phyloP scores from a whole-genome alignment of 1,140 invertebrate species.

The Drosophila prosaltans region DNA sequence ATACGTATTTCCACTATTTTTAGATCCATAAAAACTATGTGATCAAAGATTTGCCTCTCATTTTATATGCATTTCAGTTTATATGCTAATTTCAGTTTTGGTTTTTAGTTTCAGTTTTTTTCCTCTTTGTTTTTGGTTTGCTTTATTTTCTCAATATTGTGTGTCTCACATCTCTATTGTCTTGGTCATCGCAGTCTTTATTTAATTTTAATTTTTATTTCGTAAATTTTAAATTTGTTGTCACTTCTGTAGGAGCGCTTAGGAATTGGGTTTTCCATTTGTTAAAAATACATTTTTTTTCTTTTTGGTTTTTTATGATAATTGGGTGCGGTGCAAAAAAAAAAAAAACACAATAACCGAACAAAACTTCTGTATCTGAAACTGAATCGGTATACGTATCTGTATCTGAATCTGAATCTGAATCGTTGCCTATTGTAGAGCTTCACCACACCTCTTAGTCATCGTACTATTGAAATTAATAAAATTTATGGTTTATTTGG shows the following conservation, averaged over 20 bases:
- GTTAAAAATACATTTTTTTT: conserved; percentile 6
- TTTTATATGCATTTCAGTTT: conserved; percentile 72
- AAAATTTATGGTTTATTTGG: conserved; percentile 78
- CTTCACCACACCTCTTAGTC: conserved; percentile 33
- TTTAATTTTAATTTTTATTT: conserved; percentile 82
- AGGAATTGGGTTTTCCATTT: conserved; percentile 63
- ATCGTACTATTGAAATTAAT: conserved; percentile 69
- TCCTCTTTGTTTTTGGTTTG: conserved; percentile 30
- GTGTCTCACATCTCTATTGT: conserved; percentile 50
- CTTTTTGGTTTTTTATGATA: conserved; percentile 63
- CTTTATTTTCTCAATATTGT: conserved; percentile 35
- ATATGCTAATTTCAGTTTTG: conserved; percentile 67
- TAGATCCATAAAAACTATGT: neutral
- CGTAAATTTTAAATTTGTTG: conserved; percentile 80
- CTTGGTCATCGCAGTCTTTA: conserved; percentile 57
- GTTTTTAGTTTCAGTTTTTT: conserved; percentile 37
- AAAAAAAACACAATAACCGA: neutral
- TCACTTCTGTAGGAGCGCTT: conserved; percentile 74
- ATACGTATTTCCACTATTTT: conserved; percentile 43
- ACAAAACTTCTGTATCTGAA: conserved; percentile 39
- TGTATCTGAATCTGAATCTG: neutral
- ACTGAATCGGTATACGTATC: neutral
- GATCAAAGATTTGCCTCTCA: conserved; percentile 35
- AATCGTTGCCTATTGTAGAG: conserved; percentile 66
- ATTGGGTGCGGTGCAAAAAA: conserved; percentile 70